Conservation (phyloP, 2,797 vertebrate species). For the Neomorphus geoffroyi region DNA sequence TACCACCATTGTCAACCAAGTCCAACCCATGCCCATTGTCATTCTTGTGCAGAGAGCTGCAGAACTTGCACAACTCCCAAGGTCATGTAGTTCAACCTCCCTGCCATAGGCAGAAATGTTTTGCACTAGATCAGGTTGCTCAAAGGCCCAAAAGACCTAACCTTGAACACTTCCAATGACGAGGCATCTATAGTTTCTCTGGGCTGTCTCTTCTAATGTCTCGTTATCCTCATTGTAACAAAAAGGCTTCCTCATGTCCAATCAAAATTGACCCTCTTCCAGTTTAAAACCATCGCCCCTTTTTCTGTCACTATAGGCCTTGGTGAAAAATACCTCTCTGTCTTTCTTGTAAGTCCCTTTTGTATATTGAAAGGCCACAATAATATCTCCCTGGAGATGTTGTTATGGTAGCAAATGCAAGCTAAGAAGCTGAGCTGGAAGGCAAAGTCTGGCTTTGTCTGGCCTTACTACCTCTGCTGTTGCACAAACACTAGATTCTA, state of each 20-base stretch:
- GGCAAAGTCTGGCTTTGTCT: neutral
- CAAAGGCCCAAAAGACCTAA: neutral
- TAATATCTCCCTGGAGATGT: neutral
- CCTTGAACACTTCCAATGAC: neutral
- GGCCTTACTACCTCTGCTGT: neutral
- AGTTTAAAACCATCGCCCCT: neutral
- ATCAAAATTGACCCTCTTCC: neutral
- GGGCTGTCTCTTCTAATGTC: neutral
- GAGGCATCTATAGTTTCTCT: neutral
- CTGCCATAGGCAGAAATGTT: neutral
- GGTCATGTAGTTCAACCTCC: neutral
- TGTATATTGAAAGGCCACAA: neutral
- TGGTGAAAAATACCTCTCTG: neutral
- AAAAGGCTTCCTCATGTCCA: neutral
- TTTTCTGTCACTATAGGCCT: neutral
- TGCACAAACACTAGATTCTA: neutral
- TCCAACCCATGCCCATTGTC: neutral
- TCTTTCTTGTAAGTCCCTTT: neutral
- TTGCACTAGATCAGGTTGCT: neutral
- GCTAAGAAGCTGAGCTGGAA: neutral
- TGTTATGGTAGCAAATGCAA: neutral
- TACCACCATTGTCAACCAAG: neutral
- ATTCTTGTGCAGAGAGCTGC: neutral
- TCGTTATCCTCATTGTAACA: neutral
- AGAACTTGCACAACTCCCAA: neutral